Conservation (phyloP, 2,888 invertebrate species). For the Eremobia ochroleuca region DNA sequence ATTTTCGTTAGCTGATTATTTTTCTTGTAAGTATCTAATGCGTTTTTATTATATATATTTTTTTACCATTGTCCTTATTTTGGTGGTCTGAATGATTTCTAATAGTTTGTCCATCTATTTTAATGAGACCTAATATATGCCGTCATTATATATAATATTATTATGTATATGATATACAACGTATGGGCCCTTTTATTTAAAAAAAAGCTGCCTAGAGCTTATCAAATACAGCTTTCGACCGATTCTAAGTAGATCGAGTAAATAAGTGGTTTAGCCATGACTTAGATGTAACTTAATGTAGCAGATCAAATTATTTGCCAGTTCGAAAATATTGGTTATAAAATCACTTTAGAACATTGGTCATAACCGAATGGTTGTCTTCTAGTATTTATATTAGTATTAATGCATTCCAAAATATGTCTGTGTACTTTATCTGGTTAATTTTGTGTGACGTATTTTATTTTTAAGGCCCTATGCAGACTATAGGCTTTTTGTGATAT, state of each 20-base stretch:
- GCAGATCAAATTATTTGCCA: slow-evolving; percentile 27
- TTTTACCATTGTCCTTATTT: no score
- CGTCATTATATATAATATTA: no score
- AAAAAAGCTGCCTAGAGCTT: slow-evolving; percentile 29
- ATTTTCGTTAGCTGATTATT: no score
- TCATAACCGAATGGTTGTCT: slow-evolving; percentile 26
- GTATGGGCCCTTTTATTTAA: slow-evolving; percentile 14
- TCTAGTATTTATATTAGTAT: slow-evolving; percentile 59
- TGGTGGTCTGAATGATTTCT: no score
- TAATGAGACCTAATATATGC: no score
- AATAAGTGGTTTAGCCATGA: slow-evolving; percentile 76
- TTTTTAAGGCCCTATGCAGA: slow-evolving; percentile 9
- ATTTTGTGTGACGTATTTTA: slow-evolving; percentile 30
- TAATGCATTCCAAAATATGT: slow-evolving; percentile 66
- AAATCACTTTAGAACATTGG: slow-evolving; percentile 29
- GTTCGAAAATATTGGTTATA: slow-evolving; percentile 29
- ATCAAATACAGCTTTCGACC: slow-evolving; percentile 17
- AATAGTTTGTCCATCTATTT: no score
- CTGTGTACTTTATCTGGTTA: slow-evolving; percentile 29
- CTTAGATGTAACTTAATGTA: slow-evolving; percentile 63
- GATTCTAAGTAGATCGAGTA: slow-evolving; percentile 38
- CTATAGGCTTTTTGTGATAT: neutral
- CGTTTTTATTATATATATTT: no score
- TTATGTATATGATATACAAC: neutral
- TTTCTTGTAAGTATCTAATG: no score